phyloP scores from a whole-genome alignment of 2,888 invertebrate species.

The Helleia helle region DNA sequence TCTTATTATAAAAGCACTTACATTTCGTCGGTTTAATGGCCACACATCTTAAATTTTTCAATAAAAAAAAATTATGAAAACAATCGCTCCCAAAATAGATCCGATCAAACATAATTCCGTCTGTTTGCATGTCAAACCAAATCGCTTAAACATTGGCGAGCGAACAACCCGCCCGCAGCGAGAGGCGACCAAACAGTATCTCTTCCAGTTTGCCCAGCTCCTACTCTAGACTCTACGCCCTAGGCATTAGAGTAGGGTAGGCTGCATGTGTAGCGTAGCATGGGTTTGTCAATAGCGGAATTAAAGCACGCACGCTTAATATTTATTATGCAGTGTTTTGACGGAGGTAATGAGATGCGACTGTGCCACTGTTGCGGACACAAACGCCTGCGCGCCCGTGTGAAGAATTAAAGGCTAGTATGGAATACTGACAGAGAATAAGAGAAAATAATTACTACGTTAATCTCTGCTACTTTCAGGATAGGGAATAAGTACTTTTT shows the following conservation, averaged over 20 bases:
- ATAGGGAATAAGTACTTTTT: no score
- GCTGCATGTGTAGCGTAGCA: no score
- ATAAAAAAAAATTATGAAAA: conserved; percentile 8
- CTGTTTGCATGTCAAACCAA: conserved; percentile 32
- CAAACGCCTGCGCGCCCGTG: conserved; percentile 11
- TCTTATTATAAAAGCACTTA: no score
- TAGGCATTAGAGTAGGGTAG: neutral
- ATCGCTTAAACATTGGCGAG: conserved; percentile 33
- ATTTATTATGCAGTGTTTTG: conserved; percentile 39
- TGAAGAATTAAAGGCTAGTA: neutral
- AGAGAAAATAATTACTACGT: no score
- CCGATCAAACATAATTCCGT: conserved; percentile 26
- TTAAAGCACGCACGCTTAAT: conserved; percentile 38
- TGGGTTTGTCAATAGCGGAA: conserved; percentile 35
- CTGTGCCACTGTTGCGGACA: no score
- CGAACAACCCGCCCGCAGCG: conserved; percentile 29
- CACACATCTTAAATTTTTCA: neutral
- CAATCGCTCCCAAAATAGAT: conserved; percentile 31
- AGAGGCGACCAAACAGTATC: conserved; percentile 24
- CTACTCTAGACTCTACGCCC: neutral
- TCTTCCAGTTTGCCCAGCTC: conserved; percentile 5
- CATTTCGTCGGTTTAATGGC: neutral
- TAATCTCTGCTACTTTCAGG: no score
- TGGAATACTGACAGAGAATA: no score
- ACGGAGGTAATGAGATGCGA: conserved; percentile 40